Evolutionary conservation across 2,113 vertebrate species (phyloP).

Genomic region (Oryzias celebensis): DNA sequence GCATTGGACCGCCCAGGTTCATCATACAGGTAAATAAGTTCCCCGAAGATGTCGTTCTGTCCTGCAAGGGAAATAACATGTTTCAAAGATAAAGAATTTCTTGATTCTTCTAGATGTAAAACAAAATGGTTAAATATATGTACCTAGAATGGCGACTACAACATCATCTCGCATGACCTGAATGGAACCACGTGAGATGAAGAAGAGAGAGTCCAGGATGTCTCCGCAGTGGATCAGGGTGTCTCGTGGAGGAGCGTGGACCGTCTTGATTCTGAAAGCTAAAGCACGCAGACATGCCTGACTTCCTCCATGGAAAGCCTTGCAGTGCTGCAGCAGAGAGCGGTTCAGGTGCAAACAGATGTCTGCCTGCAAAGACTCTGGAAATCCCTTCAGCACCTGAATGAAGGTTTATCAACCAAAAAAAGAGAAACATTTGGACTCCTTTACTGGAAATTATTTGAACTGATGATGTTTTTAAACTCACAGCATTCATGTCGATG

Average conservation of each 20-base stretch:
- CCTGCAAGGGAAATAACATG: constrained; percentile 69
- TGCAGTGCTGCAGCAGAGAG: constrained; percentile 90
- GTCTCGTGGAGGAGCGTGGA: constrained; percentile 92
- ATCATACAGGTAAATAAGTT: constrained; percentile 86
- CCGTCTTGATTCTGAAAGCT: constrained; percentile 89
- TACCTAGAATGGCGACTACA: constrained; percentile 91
- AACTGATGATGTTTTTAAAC: neutral
- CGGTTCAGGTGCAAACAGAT: constrained; percentile 96
- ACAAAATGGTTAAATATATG: neutral
- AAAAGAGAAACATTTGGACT: neutral
- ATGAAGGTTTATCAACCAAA: constrained; percentile 6
- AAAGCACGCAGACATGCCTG: constrained; percentile 90
- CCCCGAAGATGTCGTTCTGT: constrained; percentile 94
- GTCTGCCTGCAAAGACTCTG: constrained; percentile 93
- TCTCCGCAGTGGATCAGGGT: constrained; percentile 91
- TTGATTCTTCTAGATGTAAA: neutral
- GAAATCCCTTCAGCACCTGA: constrained; percentile 95
- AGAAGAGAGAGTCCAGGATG: constrained; percentile 89
- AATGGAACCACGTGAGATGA: constrained; percentile 93
- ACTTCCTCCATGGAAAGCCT: constrained; percentile 88
- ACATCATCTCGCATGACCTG: constrained; percentile 89
- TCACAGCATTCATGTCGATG: constrained; percentile 97
- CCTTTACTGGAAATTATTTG: neutral
- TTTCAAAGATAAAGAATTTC: neutral
- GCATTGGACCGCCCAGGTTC: constrained; percentile 90